phyloP scores from a whole-genome alignment of 2,888 invertebrate genomes.

The Leucophenga maculata region DNA sequence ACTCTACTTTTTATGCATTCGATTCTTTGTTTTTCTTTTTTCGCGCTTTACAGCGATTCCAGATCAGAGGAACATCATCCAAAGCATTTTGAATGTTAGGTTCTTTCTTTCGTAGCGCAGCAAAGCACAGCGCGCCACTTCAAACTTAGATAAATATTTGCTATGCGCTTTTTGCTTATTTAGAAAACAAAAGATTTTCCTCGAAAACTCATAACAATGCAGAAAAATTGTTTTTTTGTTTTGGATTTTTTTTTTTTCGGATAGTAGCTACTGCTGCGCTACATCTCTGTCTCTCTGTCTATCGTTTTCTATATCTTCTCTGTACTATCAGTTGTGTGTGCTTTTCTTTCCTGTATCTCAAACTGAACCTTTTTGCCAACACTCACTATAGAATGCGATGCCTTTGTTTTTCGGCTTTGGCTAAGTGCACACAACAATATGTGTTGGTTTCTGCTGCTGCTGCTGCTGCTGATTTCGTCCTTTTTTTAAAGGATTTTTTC shows the following conservation, averaged over 20 bases:
- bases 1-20: background rate
- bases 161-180: constrained; percentile 20
- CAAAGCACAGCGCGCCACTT: constrained; percentile 10
- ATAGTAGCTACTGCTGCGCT: no score
- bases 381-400: background rate
- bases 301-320: background rate
- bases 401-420: constrained; percentile 19
- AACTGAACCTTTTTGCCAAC: background rate
- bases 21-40: background rate
- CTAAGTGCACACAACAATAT: constrained; percentile 15
- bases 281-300: no score
- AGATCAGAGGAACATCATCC: background rate
- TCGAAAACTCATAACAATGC: constrained; percentile 27
- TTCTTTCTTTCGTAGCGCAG: no score
- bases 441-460: background rate
- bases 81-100: background rate
- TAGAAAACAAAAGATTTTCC: constrained; percentile 21
- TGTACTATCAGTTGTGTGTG: background rate
- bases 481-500: background rate
- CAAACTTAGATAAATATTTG: constrained; percentile 25
- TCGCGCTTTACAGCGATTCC: constrained; percentile 13
- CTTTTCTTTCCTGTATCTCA: background rate
- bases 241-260: no score
- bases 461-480: background rate
- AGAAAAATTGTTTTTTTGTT: background rate